Base-by-base conservation (phyloP, 1,140 invertebrate species). In the Bombus vancouverensis region DNA sequence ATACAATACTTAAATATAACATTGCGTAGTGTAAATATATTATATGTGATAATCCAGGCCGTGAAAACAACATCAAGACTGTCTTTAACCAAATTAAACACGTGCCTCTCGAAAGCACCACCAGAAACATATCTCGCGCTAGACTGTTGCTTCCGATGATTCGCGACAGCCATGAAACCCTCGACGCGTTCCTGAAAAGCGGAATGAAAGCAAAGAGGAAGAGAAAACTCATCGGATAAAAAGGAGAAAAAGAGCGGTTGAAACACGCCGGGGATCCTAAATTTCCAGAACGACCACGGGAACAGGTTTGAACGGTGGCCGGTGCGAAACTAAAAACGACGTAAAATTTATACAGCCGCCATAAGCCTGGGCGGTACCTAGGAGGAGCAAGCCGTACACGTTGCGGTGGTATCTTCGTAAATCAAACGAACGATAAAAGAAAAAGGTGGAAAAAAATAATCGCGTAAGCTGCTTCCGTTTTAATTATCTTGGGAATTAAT, bases 401-500 rank as follows among this genome's bases (percentile, higher is more conserved):
- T 28, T 72, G 70, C 25, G 28, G 25, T 10, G 28, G 37, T 72
- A 28, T 72, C 68, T 25, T 13, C 25, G 68, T 79, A 73, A 79
- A 80, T 85, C 77, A 85, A 85, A 80, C 57, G 6, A 9, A 28
- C 32, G 39, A 65, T 81, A 47, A 78, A 73, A 3, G 28, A 68
- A 32, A 6, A 75, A 37, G n/a, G 9, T 6, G 25, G 57, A 9
- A 75, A 42, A 42, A 32, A 79, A 44, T 72, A 47, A 71, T 12
- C 37, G 75, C 79, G 22, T 39, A 65, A 76, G 47, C 37, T 5
- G 37, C 42, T 66, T 84, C 66, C 42, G 39, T 74, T 57, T 66
- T 88, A 68, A 83, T 87, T 86, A 83, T 87, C 57, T 70, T 34
- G 28, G 32, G 47, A 44, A 65, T 83, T 87, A 87, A 74, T 70